Evolutionary conservation across 2,797 vertebrate species (phyloP).

Genomic region (Percopsis omiscomaycus): DNA sequence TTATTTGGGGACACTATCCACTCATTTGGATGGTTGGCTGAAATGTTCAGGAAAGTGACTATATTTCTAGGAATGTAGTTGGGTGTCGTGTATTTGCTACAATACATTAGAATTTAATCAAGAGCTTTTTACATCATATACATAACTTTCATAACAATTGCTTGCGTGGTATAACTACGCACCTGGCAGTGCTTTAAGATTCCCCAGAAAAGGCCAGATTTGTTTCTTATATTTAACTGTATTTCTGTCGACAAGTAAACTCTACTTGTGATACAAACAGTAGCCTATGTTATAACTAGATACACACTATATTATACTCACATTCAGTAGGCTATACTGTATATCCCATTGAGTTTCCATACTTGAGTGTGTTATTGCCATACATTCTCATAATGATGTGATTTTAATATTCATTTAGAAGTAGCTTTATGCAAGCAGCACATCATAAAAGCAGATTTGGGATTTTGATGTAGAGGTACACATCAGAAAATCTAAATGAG

Average conservation of each 20-base stretch:
- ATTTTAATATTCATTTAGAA: slow-evolving; percentile 29
- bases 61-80: too few relatives aligned
- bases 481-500: slow-evolving; percentile 33
- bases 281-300: slow-evolving; percentile 68
- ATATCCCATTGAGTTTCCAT: slow-evolving; percentile 44
- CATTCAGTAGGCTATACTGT: slow-evolving; percentile 30
- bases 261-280: slow-evolving; percentile 48
- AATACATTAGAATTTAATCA: slow-evolving; percentile 64
- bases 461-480: slow-evolving; percentile 32
- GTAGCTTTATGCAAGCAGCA: slow-evolving; percentile 10
- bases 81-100: slow-evolving; percentile 39
- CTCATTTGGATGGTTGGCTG: not conserved
- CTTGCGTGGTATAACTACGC: slow-evolving; percentile 71
- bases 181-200: slow-evolving; percentile 68
- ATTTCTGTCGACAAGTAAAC: slow-evolving; percentile 41
- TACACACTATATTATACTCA: slow-evolving; percentile 59
- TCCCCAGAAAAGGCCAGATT: slow-evolving; percentile 55
- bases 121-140: slow-evolving; percentile 82
- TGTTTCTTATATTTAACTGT: slow-evolving; percentile 56
- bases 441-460: slow-evolving; percentile 25
- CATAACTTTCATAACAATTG: slow-evolving; percentile 77
- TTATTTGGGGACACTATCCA: not conserved
- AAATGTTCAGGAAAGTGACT: slow-evolving; percentile 2
- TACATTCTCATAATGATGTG: slow-evolving; percentile 35
- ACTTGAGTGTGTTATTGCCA: slow-evolving; percentile 32